Evolutionary conservation across 2,888 invertebrate genomes (phyloP).

Genomic region (Athripsodes cinereus): DNA sequence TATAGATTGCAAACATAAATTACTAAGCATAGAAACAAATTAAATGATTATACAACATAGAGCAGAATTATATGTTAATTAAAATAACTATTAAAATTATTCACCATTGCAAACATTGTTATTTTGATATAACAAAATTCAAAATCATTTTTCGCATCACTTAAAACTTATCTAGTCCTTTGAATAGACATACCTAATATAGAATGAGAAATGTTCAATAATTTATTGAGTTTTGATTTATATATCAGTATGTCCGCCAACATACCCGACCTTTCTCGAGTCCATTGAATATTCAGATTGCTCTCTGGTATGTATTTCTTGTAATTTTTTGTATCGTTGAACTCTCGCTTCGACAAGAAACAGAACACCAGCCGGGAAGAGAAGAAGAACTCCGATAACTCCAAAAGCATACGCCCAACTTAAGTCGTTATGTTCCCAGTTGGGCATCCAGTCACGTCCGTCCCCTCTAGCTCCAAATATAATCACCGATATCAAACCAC

Average conservation of each 20-base stretch:
- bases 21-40: no score
- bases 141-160: no score
- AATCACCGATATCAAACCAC: slow-evolving; percentile 76
- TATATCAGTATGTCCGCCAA: slow-evolving; percentile 65
- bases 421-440: slow-evolving; percentile 92
- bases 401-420: slow-evolving; percentile 92
- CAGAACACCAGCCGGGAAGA: slow-evolving; percentile 71
- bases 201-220: no score
- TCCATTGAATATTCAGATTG: slow-evolving; percentile 63
- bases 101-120: no score
- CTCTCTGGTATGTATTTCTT: slow-evolving; percentile 61
- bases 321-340: slow-evolving; percentile 65
- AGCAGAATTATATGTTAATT: no score
- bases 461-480: slow-evolving; percentile 89
- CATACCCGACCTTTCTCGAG: slow-evolving; percentile 52
- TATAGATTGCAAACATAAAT: no score
- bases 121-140: no score
- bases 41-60: no score
- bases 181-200: no score
- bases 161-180: no score
- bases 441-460: slow-evolving; percentile 91
- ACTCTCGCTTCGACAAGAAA: slow-evolving; percentile 80
- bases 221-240: slow-evolving; percentile 43
- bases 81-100: no score
- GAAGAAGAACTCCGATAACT: slow-evolving; percentile 67